Percentiles rank a stretch among this genome's conserved stretches.
These are phyloP conservation scores for Piaya cayana DNA, from an alignment of 2,113 vertebrate genomes.

Conservation along the genomic window DNA sequence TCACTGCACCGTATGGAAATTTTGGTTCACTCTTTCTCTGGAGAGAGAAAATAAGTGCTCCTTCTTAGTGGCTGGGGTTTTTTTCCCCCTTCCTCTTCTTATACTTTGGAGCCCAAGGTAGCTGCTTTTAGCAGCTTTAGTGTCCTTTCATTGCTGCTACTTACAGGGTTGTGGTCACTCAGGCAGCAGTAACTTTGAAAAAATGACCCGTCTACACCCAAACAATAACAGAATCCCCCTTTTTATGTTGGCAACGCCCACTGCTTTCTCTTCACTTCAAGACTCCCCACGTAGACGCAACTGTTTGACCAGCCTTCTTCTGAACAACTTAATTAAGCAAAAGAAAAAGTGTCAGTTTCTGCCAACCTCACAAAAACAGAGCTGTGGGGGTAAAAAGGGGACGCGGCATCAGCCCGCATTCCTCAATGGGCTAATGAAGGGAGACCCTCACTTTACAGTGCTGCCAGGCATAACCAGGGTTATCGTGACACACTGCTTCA, in stretches of 20 bases:
- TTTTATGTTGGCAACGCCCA: conserved; percentile 87
- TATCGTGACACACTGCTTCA: conserved; percentile 45
- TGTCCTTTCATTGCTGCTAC: conserved; percentile 74
- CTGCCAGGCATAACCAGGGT: conserved; percentile 54
- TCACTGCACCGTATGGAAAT: conserved; percentile 25
- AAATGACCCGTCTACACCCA: conserved; percentile 89
- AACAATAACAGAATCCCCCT: conserved; percentile 88
- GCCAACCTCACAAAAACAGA: conserved; percentile 82
- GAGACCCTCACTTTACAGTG: conserved; percentile 48
- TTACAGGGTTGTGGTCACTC: conserved; percentile 76
- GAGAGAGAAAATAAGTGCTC: conserved; percentile 38
- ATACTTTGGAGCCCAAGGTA: conserved; percentile 72
- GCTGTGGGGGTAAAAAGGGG: conserved; percentile 76
- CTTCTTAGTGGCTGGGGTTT: neutral
- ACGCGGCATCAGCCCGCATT: conserved; percentile 74
- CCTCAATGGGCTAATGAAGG: conserved; percentile 70
- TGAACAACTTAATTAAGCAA: conserved; percentile 89
- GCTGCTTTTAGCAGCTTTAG: conserved; percentile 75
- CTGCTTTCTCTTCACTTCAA: conserved; percentile 78
- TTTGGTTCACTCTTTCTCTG: neutral
- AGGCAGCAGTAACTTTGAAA: conserved; percentile 88
- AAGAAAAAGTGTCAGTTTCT: conserved; percentile 88
- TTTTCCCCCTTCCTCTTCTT: neutral
- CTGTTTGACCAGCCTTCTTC: conserved; percentile 85
- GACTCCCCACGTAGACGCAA: conserved; percentile 88